Evolutionary conservation across 2,888 invertebrate genomes (phyloP), one percentile per base, ranked within the genome.

Genomic region (Mellilla xanthometata): DNA sequence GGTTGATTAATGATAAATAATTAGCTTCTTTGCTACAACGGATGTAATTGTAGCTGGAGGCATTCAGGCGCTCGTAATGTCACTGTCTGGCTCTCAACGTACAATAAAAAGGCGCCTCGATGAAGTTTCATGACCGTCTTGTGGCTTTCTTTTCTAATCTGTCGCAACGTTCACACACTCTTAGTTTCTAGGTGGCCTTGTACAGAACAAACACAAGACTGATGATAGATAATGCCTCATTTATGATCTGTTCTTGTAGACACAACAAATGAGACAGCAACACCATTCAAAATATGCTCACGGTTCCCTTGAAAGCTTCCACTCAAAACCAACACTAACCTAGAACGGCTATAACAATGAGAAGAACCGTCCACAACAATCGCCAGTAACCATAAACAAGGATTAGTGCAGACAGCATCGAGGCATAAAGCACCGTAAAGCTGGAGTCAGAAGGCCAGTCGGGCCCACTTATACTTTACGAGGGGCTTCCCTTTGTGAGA

Each of bases 401-500:
- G 71, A 80, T 78, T 77, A 75, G 68, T 39, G 42, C 46, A 39
- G 44, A 44, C 39, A 30, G 34, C 34, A 31, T 22, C 35, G 30
- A 35, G 9, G 38, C 49, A 55, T 45, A 33, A 33, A 40, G 30
- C 39, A 32, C 28, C 36, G 24, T 39, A 34, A 39, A 29, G 30
- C 26, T 36, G 24, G 55, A 50, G 40, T 22, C 58, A 56, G 58
- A 58, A 60, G 67, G 62, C 58, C 66, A 68, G 64, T 61, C 65
- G 13, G 45, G 63, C 71, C 69, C 77, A 76, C 75, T 78, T 74
- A 48, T 56, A 59, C 42, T 78, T 83, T 81, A 83, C 68, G 76
- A 72, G 43, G 50, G 50, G 42, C 70, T 65, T 71, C 72, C 81
- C 76, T 82, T 83, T 84, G 83, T 82, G 68, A 65, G 53, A 56